A percentile compares a stretch with the other conserved stretches of the same genome.
These are phyloP conservation scores for Drosophila histrio DNA, from an alignment of 2,888 invertebrate species.

Conservation along the genomic window DNA sequence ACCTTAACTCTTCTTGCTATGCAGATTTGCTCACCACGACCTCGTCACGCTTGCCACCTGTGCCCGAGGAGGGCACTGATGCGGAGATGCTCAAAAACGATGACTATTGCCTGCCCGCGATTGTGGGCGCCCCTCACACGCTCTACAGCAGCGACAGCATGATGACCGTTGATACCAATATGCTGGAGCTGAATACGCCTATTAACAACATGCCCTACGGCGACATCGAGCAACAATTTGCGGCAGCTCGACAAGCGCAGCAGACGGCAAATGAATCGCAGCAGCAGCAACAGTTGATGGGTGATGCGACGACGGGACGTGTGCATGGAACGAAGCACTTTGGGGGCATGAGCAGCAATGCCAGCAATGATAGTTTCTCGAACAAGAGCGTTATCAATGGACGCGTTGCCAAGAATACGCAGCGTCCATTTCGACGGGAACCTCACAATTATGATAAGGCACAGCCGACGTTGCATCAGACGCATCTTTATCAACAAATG, in stretches of 20 bases:
- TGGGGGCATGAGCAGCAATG: slow-evolving; percentile 43
- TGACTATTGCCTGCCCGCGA: slow-evolving; percentile 78
- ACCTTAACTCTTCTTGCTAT: slow-evolving; percentile 13
- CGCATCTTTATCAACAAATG: slow-evolving; percentile 84
- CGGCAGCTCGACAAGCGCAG: slow-evolving; percentile 55
- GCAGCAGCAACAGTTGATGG: slow-evolving; percentile 45
- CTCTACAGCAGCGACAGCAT: slow-evolving; percentile 78
- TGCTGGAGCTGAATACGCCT: slow-evolving; percentile 82
- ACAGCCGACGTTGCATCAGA: slow-evolving; percentile 84
- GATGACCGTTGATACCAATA: slow-evolving; percentile 82
- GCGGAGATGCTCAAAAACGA: slow-evolving; percentile 85
- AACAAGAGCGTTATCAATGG: slow-evolving; percentile 82
- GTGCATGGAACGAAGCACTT: slow-evolving; percentile 66
- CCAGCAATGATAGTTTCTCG: slow-evolving; percentile 60
- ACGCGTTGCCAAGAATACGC: slow-evolving; percentile 81
- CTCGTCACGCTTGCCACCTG: slow-evolving; percentile 85
- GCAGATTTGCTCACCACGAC: slow-evolving; percentile 83
- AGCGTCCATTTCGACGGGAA: slow-evolving; percentile 81
- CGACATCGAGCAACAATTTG: slow-evolving; percentile 80
- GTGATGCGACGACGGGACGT: slow-evolving; percentile 32
- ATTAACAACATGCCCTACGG: slow-evolving; percentile 73
- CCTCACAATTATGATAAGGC: slow-evolving; percentile 85
- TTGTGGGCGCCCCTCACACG: slow-evolving; percentile 73
- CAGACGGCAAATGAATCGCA: slow-evolving; percentile 48
- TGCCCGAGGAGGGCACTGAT: slow-evolving; percentile 87